Base-by-base conservation (phyloP, 2,888 invertebrate species). In the Hemicrepidius hirtus region DNA sequence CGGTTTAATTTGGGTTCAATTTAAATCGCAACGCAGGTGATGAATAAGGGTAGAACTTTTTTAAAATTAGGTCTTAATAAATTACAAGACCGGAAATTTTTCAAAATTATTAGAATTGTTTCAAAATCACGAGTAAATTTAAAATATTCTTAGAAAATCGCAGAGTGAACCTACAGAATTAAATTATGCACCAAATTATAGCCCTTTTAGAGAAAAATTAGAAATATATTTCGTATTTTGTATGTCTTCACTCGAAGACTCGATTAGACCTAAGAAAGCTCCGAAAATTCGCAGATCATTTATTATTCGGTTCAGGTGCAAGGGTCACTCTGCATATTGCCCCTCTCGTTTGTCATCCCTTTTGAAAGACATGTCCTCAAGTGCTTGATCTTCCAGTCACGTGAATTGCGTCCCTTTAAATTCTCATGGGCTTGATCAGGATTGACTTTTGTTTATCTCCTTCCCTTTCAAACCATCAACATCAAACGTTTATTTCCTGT, bases 281-380 rank as follows among this genome's bases (percentile, higher is more conserved):
- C 6, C 53, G 6, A 53, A 1, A 53, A 7, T 28, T 24, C 28
- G n/a, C 3, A 28, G 53, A 70, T 10, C 37, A 59, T 62, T 74
- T 74, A 20, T 40, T 74, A 74, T 74, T 74, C 73, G 49, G 16
- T 70, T 53, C 73, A 63, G 50, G 73, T 74, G 60, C 70, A 24
- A 40, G 49, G 73, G 73, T 74, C 73, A 74, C 70, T 74, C 73
- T 74, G 70, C 73, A 74, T 74, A 74, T 70, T 62, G 66, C 50
- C 55, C 53, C 73, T 63, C 67, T 70, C 67, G 66, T 73, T 73
- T 66, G 69, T 62, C 62, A 67, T 62, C 53, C 73, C 69, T 64
- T 59, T 35, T 73, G 53, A 73, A 73, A 69, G 68, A 68, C 68
- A 65, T 68, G 68, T 68, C 67, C 44, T 67, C 66, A 37, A 67